Conservation (phyloP, 2,113 vertebrate genomes). For the Psophia crepitans region DNA sequence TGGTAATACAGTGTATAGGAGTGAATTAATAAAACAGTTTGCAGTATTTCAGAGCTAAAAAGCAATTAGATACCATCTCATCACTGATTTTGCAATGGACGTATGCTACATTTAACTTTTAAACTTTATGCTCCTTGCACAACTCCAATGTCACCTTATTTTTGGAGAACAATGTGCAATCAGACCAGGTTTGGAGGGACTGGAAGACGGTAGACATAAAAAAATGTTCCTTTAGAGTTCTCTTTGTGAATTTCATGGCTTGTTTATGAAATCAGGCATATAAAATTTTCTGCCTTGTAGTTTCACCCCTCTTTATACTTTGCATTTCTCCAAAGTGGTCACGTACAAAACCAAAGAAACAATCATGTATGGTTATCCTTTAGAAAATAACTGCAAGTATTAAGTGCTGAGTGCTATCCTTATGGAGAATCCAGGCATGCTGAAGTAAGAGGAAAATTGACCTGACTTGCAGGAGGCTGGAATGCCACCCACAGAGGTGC, state of each 20-base stretch:
- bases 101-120: background rate
- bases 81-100: background rate
- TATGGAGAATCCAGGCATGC: background rate
- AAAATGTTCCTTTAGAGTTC: background rate
- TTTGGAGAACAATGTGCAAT: background rate
- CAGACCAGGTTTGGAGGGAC: background rate
- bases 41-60: background rate
- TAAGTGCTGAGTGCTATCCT: background rate
- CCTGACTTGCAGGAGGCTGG: background rate
- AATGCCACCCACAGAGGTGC: background rate
- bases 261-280: background rate
- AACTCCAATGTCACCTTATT: background rate
- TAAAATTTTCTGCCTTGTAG: background rate
- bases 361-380: background rate
- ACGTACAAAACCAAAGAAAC: background rate
- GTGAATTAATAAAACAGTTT: slow-evolving; percentile 18
- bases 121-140: background rate
- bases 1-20: background rate
- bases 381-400: background rate
- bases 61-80: background rate
- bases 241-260: background rate
- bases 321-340: background rate
- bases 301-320: background rate
- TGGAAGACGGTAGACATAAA: background rate
- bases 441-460: background rate